These are phyloP conservation scores for Cichladusa arquata DNA, from an alignment of 2,113 vertebrate genomes.

Conservation along the genomic window DNA sequence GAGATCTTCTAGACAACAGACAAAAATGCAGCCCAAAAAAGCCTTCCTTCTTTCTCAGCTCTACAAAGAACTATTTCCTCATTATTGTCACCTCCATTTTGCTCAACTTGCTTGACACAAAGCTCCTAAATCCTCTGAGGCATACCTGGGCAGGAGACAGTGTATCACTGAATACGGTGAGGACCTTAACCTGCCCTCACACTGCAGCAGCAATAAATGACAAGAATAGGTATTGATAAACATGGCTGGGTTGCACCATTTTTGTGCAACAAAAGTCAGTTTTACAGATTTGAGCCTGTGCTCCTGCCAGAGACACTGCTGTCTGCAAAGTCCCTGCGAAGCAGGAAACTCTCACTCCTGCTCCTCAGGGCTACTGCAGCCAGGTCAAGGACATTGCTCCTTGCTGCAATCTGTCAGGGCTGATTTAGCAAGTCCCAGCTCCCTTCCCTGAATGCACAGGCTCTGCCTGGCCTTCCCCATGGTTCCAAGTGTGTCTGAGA, in stretches of 20 bases:
- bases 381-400: slow-evolving; percentile 22
- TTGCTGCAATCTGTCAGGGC: neutral
- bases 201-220: neutral
- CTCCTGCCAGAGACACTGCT: neutral
- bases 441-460: neutral
- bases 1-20: neutral
- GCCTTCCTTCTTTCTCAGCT: neutral
- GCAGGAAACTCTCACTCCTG: neutral
- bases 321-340: neutral
- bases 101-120: neutral
- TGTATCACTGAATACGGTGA: fast-evolving
- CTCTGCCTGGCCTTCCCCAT: neutral
- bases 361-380: neutral
- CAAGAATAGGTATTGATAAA: neutral
- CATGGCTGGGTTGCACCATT: neutral
- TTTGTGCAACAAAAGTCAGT: neutral
- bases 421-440: neutral
- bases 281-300: neutral
- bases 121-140: neutral
- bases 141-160: neutral
- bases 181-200: neutral
- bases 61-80: neutral
- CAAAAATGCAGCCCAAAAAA: neutral
- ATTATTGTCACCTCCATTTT: neutral
- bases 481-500: neutral